phyloP scores from a whole-genome alignment of 2,113 vertebrate species.

The Bothrops jararaca region DNA sequence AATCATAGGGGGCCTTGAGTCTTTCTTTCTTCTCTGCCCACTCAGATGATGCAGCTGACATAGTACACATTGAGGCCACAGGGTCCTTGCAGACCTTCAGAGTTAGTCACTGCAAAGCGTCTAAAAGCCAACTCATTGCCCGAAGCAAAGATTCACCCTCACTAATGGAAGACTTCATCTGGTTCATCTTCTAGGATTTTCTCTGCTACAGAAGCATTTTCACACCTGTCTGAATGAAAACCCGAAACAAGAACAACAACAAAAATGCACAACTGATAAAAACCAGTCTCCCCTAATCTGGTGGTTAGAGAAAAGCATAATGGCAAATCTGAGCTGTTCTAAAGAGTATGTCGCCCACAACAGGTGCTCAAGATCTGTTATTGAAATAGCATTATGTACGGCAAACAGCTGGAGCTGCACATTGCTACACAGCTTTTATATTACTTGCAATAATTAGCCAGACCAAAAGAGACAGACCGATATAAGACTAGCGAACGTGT shows the following conservation, averaged over 20 bases:
- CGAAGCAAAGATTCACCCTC: neutral
- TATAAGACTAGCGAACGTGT: constrained; percentile 46
- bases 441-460: constrained; percentile 77
- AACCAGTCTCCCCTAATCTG: constrained; percentile 32
- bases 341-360: constrained; percentile 54
- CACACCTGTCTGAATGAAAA: constrained; percentile 39
- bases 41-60: neutral
- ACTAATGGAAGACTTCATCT: neutral
- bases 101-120: neutral
- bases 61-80: neutral
- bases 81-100: neutral
- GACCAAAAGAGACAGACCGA: constrained; percentile 59
- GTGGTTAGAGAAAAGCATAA: constrained; percentile 12
- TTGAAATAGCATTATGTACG: constrained; percentile 59
- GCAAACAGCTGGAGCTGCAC: constrained; percentile 65
- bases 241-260: neutral
- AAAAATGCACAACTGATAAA: neutral
- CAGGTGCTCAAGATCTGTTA: constrained; percentile 66
- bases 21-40: neutral
- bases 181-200: constrained; percentile 27
- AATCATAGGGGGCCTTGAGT: rapidly evolving
- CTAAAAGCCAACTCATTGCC: neutral
- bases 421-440: constrained; percentile 66
- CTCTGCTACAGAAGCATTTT: constrained; percentile 41
- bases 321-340: constrained; percentile 31